Conservation (phyloP, 2,888 invertebrate genomes). For the Trachelus tabidus region DNA sequence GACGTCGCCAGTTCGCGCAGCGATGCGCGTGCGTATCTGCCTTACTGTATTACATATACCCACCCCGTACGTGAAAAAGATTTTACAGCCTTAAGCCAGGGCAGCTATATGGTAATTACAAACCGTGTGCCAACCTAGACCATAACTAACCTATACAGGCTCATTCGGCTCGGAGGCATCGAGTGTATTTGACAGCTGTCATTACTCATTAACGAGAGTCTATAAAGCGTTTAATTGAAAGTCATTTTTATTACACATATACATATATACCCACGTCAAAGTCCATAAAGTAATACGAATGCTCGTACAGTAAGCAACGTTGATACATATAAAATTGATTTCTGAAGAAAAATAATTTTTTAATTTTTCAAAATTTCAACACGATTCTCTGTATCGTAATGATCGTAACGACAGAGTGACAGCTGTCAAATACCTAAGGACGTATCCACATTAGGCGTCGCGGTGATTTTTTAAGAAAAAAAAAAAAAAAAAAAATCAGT, state of each 20-base stretch:
- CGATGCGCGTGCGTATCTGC: not conserved
- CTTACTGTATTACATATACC: not conserved
- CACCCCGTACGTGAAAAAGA: not conserved
- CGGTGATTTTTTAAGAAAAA: too few relatives aligned
- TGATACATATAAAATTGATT: not conserved
- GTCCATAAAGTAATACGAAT: not conserved
- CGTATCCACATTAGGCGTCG: not conserved
- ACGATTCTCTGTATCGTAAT: too few relatives aligned
- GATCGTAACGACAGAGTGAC: not conserved
- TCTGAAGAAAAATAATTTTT: not conserved
- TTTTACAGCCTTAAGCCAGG: not conserved
- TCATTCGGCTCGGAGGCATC: not conserved
- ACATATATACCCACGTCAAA: not conserved
- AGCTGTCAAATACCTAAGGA: not conserved
- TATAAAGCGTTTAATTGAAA: not conserved
- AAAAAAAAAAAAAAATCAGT: not conserved
- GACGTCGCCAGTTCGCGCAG: not conserved
- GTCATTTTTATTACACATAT: not conserved
- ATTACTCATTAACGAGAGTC: not conserved
- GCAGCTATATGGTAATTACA: not conserved
- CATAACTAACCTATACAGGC: not conserved
- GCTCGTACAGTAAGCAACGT: not conserved
- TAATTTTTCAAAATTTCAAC: not conserved
- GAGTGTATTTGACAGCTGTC: not conserved
- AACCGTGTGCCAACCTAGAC: not conserved